These are phyloP conservation scores for Zingel zingel DNA, from an alignment of 2,113 vertebrate species.

Conservation along the genomic window DNA sequence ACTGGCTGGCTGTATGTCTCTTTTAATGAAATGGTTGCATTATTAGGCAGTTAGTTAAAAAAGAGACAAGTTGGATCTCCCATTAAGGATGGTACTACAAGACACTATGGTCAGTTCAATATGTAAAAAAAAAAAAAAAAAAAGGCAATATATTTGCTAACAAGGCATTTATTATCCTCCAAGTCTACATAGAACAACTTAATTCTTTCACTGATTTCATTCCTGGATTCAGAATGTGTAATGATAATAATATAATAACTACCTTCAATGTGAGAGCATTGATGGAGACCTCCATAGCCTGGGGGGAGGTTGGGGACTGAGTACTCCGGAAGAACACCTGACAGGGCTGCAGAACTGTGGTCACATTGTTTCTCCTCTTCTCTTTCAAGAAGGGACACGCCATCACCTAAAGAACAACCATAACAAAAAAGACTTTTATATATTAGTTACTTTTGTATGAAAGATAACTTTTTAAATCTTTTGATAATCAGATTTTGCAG, in stretches of 20 bases:
- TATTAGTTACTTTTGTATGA: neutral
- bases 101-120: neutral
- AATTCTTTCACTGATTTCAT: neutral
- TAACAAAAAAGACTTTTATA: neutral
- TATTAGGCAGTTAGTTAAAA: neutral
- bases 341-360: slow-evolving; percentile 94
- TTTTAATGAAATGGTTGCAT: neutral
- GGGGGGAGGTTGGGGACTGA: slow-evolving; percentile 83
- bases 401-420: slow-evolving; percentile 78
- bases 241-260: slow-evolving; percentile 13
- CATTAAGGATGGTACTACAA: neutral
- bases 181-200: neutral
- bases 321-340: slow-evolving; percentile 90
- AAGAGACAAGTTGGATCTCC: neutral
- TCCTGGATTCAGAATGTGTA: neutral
- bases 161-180: neutral
- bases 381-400: slow-evolving; percentile 93
- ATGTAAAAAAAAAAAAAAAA: neutral
- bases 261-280: slow-evolving; percentile 92
- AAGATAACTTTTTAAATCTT: no score
- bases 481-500: neutral
- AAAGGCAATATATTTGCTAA: no score
- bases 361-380: slow-evolving; percentile 88
- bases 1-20: neutral
- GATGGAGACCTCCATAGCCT: slow-evolving; percentile 89